Percentiles rank a stretch among this genome's conserved stretches.
Evolutionary conservation across 1,140 invertebrate species (phyloP).

Genomic region (roundworm (Caenorhabditis elegans)): WBcel235 BX284604.4:7344001-7344500

Average conservation of each 20-base stretch:
- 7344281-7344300: no score
- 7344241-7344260: no score
- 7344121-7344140: background rate
- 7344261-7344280: background rate
- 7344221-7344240: no score
- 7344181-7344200: conserved; percentile 44
- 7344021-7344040: background rate
- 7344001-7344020: background rate
- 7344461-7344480: no score
- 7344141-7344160: conserved; percentile 4
- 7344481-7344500: no score
- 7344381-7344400: no score
- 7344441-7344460: no score
- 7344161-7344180: conserved; percentile 41
- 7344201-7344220: conserved; percentile 29
- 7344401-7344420: no score
- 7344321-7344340: background rate
- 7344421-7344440: no score
- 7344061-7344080: background rate
- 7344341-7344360: no score
- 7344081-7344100: background rate
- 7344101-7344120: no score
- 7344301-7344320: background rate
- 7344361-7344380: no score
- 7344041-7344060: background rate